A percentile compares a stretch with the other conserved stretches of the same genome.
Conservation (phyloP, 2,113 vertebrate species). For the Mugil cephalus region DNA sequence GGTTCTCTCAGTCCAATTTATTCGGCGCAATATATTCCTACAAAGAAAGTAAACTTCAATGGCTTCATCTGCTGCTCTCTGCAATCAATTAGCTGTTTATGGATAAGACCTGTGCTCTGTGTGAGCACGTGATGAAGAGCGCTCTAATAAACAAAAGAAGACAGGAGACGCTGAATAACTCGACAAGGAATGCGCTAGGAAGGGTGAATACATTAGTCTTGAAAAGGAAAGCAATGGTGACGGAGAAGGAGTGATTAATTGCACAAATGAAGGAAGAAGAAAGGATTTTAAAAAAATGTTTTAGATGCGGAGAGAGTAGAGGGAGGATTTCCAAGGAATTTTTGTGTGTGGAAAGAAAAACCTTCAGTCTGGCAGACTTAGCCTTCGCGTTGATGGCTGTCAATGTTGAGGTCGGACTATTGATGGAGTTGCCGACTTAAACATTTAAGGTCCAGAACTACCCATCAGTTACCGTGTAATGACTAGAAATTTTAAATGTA, state of each 20-base stretch:
- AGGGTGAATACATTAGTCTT: too few relatives aligned
- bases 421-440: constrained; percentile 16
- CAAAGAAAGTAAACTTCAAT: not conserved
- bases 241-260: too few relatives aligned
- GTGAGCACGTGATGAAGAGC: not conserved
- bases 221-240: too few relatives aligned
- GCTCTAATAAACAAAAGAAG: too few relatives aligned
- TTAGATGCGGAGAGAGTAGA: too few relatives aligned
- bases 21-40: not conserved
- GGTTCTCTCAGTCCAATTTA: not conserved
- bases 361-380: not conserved
- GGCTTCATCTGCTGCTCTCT: not conserved
- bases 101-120: not conserved
- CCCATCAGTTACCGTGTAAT: constrained; percentile 13
- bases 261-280: too few relatives aligned
- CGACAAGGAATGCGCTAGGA: too few relatives aligned
- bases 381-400: not conserved
- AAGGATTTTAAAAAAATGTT: too few relatives aligned
- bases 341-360: too few relatives aligned
- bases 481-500: constrained; percentile 27
- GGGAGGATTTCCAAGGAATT: too few relatives aligned
- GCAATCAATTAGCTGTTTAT: not conserved
- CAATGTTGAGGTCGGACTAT: constrained; percentile 17
- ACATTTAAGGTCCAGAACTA: constrained; percentile 15
- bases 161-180: too few relatives aligned